These are phyloP conservation scores for Portunus trituberculatus DNA, from an alignment of 1,140 invertebrate genomes.

Conservation along the genomic window DNA sequence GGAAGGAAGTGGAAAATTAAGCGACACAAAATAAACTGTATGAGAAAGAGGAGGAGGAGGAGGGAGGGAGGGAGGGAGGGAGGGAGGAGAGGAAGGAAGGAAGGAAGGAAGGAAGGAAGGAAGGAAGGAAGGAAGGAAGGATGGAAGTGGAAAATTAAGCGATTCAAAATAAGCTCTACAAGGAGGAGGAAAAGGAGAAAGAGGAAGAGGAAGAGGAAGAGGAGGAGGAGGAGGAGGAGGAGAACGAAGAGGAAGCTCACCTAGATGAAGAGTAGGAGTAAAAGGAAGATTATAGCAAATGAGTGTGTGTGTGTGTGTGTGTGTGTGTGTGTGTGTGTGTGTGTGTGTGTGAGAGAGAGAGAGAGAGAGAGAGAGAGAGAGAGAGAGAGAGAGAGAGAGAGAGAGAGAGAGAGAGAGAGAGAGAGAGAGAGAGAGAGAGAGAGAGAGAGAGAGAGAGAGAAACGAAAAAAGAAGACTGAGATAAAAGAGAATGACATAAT, in stretches of 20 bases:
- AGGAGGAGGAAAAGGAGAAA: neutral
- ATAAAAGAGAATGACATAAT: too few species aligned
- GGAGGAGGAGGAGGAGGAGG: neutral
- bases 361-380: conserved; percentile 18
- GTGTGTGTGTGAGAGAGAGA: neutral
- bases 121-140: neutral
- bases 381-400: neutral
- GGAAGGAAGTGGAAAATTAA: too few species aligned
- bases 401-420: neutral
- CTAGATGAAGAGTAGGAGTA: too few species aligned
- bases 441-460: neutral
- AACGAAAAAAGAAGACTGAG: too few species aligned
- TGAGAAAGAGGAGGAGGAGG: too few species aligned
- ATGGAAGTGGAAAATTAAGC: neutral
- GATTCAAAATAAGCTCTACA: neutral
- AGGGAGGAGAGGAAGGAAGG: too few species aligned
- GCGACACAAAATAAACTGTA: too few species aligned
- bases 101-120: too few species aligned
- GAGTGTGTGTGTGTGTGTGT: neutral
- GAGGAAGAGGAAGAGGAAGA: neutral
- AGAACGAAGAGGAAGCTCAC: too few species aligned
- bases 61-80: too few species aligned
- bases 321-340: neutral
- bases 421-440: neutral
- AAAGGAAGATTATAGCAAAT: too few species aligned